Evolutionary conservation across 64 coral and sea anemone genomes (phyloP).

Genomic region (Stylophora pistillata): DNA sequence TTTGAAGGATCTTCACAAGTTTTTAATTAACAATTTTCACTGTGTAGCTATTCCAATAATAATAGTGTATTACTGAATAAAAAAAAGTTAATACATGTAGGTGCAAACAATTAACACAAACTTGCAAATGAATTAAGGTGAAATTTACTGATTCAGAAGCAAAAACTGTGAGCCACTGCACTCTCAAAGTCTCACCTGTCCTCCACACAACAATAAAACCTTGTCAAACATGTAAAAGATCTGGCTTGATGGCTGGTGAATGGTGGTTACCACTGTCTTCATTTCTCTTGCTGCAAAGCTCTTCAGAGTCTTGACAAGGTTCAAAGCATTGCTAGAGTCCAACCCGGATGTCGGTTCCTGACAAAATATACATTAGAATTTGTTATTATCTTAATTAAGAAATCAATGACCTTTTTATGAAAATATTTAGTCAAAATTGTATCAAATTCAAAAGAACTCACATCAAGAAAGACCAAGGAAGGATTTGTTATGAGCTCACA

Average conservation of each 20-base stretch:
- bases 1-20: too few species aligned
- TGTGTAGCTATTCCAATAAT: too few species aligned
- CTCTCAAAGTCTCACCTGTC: constrained; percentile 43
- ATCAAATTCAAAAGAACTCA: constrained; percentile 48
- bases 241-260: constrained; percentile 91
- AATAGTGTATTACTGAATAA: too few species aligned
- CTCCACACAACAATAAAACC: constrained; percentile 75
- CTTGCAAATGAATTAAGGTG: too few species aligned
- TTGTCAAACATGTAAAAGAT: constrained; percentile 96
- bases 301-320: constrained; percentile 76
- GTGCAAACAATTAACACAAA: too few species aligned
- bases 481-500: constrained; percentile 94
- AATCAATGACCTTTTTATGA: too few species aligned
- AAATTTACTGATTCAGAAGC: too few species aligned
- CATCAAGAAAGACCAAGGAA: constrained; percentile 90
- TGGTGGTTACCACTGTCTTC: constrained; percentile 76
- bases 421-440: too few species aligned
- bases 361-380: neutral
- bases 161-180: too few species aligned
- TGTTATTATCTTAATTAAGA: neutral
- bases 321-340: constrained; percentile 88
- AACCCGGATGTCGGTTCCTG: constrained; percentile 95
- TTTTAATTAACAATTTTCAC: too few species aligned
- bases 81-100: too few species aligned
- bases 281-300: constrained; percentile 60